Conservation (phyloP, 2,113 vertebrate species). For the Alectura lathami region DNA sequence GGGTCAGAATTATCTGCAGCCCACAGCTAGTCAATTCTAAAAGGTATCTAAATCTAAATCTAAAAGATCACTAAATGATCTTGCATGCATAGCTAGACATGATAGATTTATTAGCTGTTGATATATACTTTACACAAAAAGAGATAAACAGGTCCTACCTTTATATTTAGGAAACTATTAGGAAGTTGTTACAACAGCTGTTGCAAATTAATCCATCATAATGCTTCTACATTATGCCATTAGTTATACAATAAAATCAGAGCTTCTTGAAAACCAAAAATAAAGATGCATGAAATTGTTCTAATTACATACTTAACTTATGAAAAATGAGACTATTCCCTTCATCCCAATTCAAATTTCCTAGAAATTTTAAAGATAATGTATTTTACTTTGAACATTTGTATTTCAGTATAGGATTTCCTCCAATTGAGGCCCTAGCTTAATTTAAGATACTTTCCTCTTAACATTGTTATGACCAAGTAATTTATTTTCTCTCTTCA, state of each 20-base stretch:
- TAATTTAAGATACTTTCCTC: not conserved
- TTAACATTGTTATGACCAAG: not conserved
- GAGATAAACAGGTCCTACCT: constrained; percentile 50
- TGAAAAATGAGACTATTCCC: constrained; percentile 1
- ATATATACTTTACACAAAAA: constrained; percentile 13
- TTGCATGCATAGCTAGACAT: not conserved
- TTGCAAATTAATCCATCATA: constrained; percentile 62
- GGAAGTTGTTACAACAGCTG: constrained; percentile 50
- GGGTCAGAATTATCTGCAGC: not conserved
- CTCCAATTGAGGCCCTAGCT: not conserved
- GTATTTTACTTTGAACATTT: not conserved
- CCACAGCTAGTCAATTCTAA: constrained; percentile 7
- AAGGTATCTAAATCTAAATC: constrained; percentile 21
- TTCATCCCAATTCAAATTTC: not conserved
- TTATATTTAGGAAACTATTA: constrained; percentile 58
- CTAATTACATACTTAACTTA: constrained; percentile 28
- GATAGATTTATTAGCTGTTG: constrained; percentile 25
- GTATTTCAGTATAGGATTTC: not conserved
- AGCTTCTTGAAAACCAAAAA: constrained; percentile 45
- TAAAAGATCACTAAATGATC: too few species aligned
- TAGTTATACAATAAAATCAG: constrained; percentile 44
- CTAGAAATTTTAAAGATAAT: constrained; percentile 14
- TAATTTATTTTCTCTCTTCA: not conserved
- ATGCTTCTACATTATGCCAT: constrained; percentile 33
- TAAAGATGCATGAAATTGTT: constrained; percentile 54